Evolutionary conservation across 1,140 invertebrate species (phyloP), one percentile per base, ranked within the genome.

Genomic region (Macrobrachium nipponense): DNA sequence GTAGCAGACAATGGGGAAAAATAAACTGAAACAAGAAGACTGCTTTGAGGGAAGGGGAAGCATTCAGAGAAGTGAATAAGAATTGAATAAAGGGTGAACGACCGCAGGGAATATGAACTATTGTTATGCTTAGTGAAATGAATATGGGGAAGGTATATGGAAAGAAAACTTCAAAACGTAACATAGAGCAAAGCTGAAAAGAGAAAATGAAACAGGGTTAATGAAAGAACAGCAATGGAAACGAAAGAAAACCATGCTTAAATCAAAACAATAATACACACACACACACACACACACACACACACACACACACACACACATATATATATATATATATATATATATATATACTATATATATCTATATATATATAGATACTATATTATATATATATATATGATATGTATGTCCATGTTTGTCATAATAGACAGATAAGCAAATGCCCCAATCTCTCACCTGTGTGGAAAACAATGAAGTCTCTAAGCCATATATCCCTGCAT

Each of bases 11-110:
- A 73, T 20, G 14, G 51, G 15, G 17, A 76, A 20, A n/a, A 36
- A 73, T 76, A 58, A 76, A 15, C 58, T 11, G 23, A 96, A 91
- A 93, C 96, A 96, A 91, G 95, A 96, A 91, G 95, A 95, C 89
- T 95, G 94, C 93, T 96, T 95, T 96, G 93, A 43, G 91, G 90
- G 85, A 82, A 70, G 78, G 84, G 68, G 61, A 64, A 89, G 51
- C 18, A 51, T 23, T 36, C n/a, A 62, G n/a, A 61, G 20, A 27
- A 61, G 77, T n/a, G 23, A 44, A 36, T 58, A 51, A 7, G 15
- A 51, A 58, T 8, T 27, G 59, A 58, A 18, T 11, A 51, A 58
- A 20, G 23, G 36, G 20, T 10, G 23, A 17, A 76, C n/a, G 70
- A 76, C 36, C 4, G 43, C n/a, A 76, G 2, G 14, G 8, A 11